Percentiles rank a stretch among this genome's conserved stretches.
phyloP scores from a whole-genome alignment of 2,888 invertebrate species.

The Timandra comae region DNA sequence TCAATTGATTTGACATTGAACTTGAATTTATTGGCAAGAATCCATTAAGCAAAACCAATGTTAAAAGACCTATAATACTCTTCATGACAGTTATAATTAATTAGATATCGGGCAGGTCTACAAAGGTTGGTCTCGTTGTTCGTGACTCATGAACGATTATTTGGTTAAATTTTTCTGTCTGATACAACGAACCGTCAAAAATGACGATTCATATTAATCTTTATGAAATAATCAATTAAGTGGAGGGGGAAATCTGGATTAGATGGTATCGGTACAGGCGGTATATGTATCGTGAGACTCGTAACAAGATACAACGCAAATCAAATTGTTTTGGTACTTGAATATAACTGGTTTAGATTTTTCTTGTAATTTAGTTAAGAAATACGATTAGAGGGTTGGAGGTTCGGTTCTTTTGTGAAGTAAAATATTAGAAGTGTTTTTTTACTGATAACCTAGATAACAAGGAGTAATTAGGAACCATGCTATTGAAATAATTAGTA shows the following conservation, averaged over 20 bases:
- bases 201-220: slow-evolving; percentile 69
- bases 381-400: too few relatives aligned
- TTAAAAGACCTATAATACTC: slow-evolving; percentile 21
- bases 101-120: slow-evolving; percentile 21
- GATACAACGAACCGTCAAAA: slow-evolving; percentile 50
- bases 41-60: slow-evolving; percentile 26
- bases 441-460: too few relatives aligned
- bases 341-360: too few relatives aligned
- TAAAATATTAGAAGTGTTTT: too few relatives aligned
- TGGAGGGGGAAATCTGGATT: slow-evolving; percentile 68
- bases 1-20: slow-evolving; percentile 46
- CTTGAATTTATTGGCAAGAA: slow-evolving; percentile 45
- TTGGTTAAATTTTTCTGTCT: slow-evolving; percentile 50
- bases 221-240: slow-evolving; percentile 73
- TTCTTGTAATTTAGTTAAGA: too few relatives aligned
- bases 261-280: slow-evolving; percentile 68
- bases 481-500: too few relatives aligned
- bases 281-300: slow-evolving; percentile 60
- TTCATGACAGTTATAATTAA: slow-evolving; percentile 8
- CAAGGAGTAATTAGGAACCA: too few relatives aligned
- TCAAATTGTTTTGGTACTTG: slow-evolving; percentile 39
- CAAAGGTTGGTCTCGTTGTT: slow-evolving; percentile 28
- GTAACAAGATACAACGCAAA: slow-evolving; percentile 49
- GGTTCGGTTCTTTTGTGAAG: too few relatives aligned
- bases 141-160: slow-evolving; percentile 51